These are phyloP conservation scores for Phorcus lineatus DNA, from an alignment of 2,888 invertebrate species.

Conservation along the genomic window DNA sequence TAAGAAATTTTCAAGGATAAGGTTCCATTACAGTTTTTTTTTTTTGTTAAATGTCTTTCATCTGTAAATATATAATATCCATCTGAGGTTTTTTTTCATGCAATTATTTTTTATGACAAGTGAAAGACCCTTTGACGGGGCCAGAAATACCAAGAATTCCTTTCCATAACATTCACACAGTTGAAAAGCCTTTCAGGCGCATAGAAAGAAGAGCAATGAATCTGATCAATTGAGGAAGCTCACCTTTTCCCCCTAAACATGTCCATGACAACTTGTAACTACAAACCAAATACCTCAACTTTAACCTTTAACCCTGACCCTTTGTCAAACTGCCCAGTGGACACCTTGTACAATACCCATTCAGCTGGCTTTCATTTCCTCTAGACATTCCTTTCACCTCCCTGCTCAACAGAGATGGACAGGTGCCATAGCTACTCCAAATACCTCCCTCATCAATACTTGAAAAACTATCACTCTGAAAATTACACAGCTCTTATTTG, in stretches of 20 bases:
- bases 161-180: no score
- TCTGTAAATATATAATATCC: no score
- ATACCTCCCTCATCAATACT: neutral
- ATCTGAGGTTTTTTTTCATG: no score
- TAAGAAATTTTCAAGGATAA: no score
- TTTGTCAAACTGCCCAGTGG: neutral
- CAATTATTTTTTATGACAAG: no score
- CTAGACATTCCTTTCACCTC: neutral
- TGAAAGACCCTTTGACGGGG: no score
- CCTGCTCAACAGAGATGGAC: neutral
- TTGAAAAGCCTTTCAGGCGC: no score
- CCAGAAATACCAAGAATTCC: no score
- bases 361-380: neutral
- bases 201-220: no score
- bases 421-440: neutral
- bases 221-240: neutral
- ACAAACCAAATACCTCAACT: neutral
- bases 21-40: no score
- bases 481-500: no score
- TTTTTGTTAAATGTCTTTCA: no score
- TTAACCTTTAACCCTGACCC: neutral
- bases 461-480: neutral
- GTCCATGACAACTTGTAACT: neutral
- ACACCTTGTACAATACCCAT: neutral
- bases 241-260: neutral